Base-by-base conservation (phyloP, 2,797 vertebrate genomes). In the Trematomus bernacchii region DNA sequence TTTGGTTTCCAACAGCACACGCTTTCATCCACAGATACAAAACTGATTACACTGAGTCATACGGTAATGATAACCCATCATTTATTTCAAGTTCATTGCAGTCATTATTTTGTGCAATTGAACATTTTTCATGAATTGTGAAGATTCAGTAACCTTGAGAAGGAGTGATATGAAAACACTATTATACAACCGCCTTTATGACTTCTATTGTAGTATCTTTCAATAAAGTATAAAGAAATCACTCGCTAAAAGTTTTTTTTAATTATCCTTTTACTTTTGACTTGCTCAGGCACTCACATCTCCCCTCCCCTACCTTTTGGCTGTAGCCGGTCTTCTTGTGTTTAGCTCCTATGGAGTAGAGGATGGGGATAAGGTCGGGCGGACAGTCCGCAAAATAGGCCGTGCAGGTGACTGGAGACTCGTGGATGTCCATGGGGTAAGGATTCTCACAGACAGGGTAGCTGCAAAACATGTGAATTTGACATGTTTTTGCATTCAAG, bases 391-490 rank as follows among this genome's bases (percentile, higher is more conserved):
- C 97, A 91, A 98, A 98, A 91, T 99, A 99, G 67, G 97, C 97
- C 62, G 97, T 98, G 88, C 97, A 99, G 70, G 98, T 99, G 88
- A 99, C 98, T 42, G 98, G 98, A 90, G 98, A 99, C 86, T 99
- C 98, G 42, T 99, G 98, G 93, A 99, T 88, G 92, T 99, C 98
- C 98, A 98, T 98, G 68, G 98, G 96, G 91, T 99, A 99, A 3
- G 98, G 96, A 90, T 99, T 99, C 96, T 99, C 98, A 96, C 99
- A 99, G 92, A 99, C 96, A 61, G 98, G 98, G 93, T 97, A 99
- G 94, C 98, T 99, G 94, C 73, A 62, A 82, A 30, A 87, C 3
- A 79, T 19, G 68, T 40, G 4, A 3, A 71, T 11, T 66, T 6
- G 0, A 61, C 44, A 43, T 18, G 19, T 15, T 37, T 10, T 37